Base-by-base conservation (phyloP, 2,888 invertebrate genomes). In the Agrypnus murinus region DNA sequence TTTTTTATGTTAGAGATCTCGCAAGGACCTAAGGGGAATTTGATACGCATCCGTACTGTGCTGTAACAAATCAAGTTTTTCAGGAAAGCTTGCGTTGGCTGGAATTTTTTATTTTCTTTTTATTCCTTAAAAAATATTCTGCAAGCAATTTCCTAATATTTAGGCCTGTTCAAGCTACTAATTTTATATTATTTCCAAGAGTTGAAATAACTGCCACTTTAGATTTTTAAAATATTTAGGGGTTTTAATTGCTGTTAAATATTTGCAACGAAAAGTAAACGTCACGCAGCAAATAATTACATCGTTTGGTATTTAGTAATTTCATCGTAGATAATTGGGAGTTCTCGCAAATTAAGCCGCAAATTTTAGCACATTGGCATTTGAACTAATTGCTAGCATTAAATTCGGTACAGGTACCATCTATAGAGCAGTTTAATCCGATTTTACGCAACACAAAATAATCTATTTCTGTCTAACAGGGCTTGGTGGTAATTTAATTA, bases 341-440 rank as follows among this genome's bases (percentile, higher is more conserved):
- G 12, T 31, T 48, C 48, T 48, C 19, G 48, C 48, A 48, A 48
- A 31, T 31, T 46, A 46, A 53, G 32, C 32, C 53, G 32, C 53
- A 32, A 53, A 32, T 53, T 53, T 53, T 32, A 32, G 53, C 31
- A 32, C 53, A 34, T 53, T 53, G 53, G 32, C 53, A 32, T 32
- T 34, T 53, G 32, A 53, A 53, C 53, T 53, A 32, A 53, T 53
- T 53, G 53, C 31, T 12, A 53, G 14, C 32, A 53, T 34, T 34
- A 34, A 31, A 34, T 53, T 53, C 15, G 53, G 32, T 34, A 53
- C 53, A 53, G 53, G 53, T 53, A 53, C 32, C 53, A 34, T 34
- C 34, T 15, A 53, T 53, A 53, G 53, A 53, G 53, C 31, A 53
- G 34, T 34, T 34, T 53, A 53, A 53, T 53, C 53, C 53, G 53